These are phyloP conservation scores for Drosophila ohnishii DNA, from an alignment of 1,140 invertebrate genomes.

Conservation along the genomic window DNA sequence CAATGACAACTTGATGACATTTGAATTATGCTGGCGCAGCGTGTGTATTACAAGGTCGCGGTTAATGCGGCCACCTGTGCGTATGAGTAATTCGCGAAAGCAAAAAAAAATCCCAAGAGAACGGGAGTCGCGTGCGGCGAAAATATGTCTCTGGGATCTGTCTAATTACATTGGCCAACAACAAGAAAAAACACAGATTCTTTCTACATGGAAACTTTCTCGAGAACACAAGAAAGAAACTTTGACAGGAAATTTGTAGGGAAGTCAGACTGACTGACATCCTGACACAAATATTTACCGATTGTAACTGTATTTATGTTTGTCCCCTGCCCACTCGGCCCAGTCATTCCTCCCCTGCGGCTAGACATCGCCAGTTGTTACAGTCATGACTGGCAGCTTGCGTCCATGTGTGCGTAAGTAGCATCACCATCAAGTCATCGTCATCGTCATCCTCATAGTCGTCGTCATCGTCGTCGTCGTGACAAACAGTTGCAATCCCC, in stretches of 20 bases:
- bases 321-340: background rate
- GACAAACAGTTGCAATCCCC: constrained; percentile 37
- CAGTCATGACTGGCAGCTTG: constrained; percentile 24
- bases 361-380: constrained; percentile 17
- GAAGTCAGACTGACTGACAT: constrained; percentile 46
- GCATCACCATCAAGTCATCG: constrained; percentile 44
- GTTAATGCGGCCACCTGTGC: constrained; percentile 40
- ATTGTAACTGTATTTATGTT: constrained; percentile 39
- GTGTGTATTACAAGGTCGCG: constrained; percentile 47
- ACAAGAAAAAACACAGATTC: background rate
- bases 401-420: constrained; percentile 31
- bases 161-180: constrained; percentile 35
- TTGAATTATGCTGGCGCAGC: constrained; percentile 52
- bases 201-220: constrained; percentile 4
- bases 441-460: constrained; percentile 1
- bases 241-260: constrained; percentile 42
- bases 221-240: constrained; percentile 13
- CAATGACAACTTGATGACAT: constrained; percentile 52
- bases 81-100: constrained; percentile 46
- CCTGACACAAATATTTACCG: constrained; percentile 51
- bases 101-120: background rate
- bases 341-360: background rate
- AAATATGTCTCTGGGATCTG: constrained; percentile 10
- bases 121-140: constrained; percentile 2
- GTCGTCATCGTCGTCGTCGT: constrained; percentile 9